Base-by-base conservation (phyloP, 1,140 invertebrate species). In the Acromyrmex charruanus region DNA sequence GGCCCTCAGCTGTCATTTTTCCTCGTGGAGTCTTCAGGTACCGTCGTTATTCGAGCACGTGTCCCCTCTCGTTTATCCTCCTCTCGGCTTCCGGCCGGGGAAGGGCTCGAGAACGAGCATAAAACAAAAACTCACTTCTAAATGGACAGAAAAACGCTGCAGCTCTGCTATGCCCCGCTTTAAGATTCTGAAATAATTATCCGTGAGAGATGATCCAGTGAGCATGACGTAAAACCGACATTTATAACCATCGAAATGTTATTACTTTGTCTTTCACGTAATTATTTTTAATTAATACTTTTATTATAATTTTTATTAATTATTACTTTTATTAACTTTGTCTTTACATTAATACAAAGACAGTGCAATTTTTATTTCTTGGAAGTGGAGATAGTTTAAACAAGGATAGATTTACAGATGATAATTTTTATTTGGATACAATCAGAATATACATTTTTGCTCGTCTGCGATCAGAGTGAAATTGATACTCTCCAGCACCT, bases 1-100 rank as follows among this genome's bases (percentile, higher is more conserved):
- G 87, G 84, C 68, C 84, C 86, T 91, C 89, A 93, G 90, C 91
- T 92, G 88, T 80, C 81, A 75, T 88, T 71, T 89, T 89, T 81
- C 75, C 68, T 59, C 51, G 66, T 69, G 28, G 31, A 71, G 74
- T 74, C 35, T 87, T 92, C 89, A 88, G 90, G 89, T 93, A 87
- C 66, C 59, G 58, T 90, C 80, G 87, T 77, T 31, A 71, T 85
- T 87, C 81, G 68, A 92, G 90, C 92, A 91, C 90, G 89, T 86
- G 90, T 87, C 80, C 65, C 59, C 39, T 82, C 35, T 77, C 35
- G 35, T 21, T 75, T 90, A 88, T 91, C 88, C 89, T 68, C 87
- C 66, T 59, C 77, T 63, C 81, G 59, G 84, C 72, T 90, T 90
- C 88, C 89, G 86, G 74, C 63, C 65, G 59, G 21, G 25, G 49